phyloP scores from a whole-genome alignment of 2,888 invertebrate genomes.

The Anoncus sp. region DNA sequence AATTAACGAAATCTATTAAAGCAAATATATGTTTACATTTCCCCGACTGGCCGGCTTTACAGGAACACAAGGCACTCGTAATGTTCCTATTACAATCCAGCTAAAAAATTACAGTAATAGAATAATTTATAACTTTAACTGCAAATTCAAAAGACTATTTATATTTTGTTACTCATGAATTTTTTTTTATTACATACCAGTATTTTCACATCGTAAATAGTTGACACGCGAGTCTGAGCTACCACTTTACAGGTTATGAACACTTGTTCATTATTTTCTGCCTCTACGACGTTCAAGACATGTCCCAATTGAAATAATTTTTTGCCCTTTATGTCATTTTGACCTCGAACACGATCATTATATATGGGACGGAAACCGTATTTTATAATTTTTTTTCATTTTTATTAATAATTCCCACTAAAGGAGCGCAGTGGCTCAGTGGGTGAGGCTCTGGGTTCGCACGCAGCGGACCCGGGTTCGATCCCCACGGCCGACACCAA shows the following conservation, averaged over 20 bases:
- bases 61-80: slow-evolving; percentile 47
- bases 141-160: no score
- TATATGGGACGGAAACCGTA: slow-evolving; percentile 46
- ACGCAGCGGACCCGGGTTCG: no score
- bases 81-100: slow-evolving; percentile 21
- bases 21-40: slow-evolving; percentile 64
- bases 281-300: slow-evolving; percentile 45
- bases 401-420: slow-evolving; percentile 6
- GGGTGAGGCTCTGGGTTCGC: no score
- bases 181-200: slow-evolving; percentile 45
- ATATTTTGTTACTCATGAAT: background rate
- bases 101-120: background rate
- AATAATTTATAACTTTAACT: background rate
- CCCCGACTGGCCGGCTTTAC: slow-evolving; percentile 60
- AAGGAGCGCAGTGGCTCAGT: no score
- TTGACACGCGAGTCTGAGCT: slow-evolving; percentile 47
- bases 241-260: slow-evolving; percentile 40
- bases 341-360: slow-evolving; percentile 47
- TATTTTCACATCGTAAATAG: slow-evolving; percentile 47
- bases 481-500: no score
- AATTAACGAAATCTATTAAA: slow-evolving; percentile 61
- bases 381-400: slow-evolving; percentile 59
- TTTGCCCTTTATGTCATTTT: slow-evolving; percentile 52
- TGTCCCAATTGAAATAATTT: slow-evolving; percentile 57
- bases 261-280: slow-evolving; percentile 35